A percentile compares a stretch with the other conserved stretches of the same genome.
These are phyloP conservation scores for Characodon lateralis DNA, from an alignment of 2,797 vertebrate species.

Conservation along the genomic window DNA sequence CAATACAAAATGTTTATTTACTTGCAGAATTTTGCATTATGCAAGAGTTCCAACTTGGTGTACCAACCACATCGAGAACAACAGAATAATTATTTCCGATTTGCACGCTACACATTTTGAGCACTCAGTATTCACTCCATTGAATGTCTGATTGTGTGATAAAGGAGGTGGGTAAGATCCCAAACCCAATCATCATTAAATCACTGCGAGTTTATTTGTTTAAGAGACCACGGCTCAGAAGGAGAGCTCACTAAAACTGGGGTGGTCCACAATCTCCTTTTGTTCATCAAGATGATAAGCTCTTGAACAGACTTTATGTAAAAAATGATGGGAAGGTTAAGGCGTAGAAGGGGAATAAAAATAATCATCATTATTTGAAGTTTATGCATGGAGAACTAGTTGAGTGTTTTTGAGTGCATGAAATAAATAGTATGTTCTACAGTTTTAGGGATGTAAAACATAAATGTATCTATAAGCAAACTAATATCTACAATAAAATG, in stretches of 20 bases:
- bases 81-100: background rate
- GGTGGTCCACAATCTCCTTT: constrained; percentile 71
- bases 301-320: constrained; percentile 58
- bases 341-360: constrained; percentile 18
- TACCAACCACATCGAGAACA: constrained; percentile 1
- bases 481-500: background rate
- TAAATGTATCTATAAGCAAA: background rate
- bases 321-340: constrained; percentile 19
- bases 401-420: background rate
- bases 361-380: constrained; percentile 13
- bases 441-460: background rate
- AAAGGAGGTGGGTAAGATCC: constrained; percentile 66
- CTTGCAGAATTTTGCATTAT: background rate
- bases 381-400: constrained; percentile 6
- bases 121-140: constrained; percentile 4
- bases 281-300: constrained; percentile 55
- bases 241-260: constrained; percentile 47
- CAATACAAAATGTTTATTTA: background rate
- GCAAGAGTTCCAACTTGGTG: background rate
- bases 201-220: constrained; percentile 78
- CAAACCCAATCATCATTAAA: constrained; percentile 73
- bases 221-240: constrained; percentile 62
- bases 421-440: background rate
- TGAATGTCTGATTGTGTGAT: constrained; percentile 62
- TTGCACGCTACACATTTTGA: constrained; percentile 25